A percentile compares a stretch with the other conserved stretches of the same genome.
Conservation (phyloP, 2,113 vertebrate species). For the Lagopus leucura region DNA sequence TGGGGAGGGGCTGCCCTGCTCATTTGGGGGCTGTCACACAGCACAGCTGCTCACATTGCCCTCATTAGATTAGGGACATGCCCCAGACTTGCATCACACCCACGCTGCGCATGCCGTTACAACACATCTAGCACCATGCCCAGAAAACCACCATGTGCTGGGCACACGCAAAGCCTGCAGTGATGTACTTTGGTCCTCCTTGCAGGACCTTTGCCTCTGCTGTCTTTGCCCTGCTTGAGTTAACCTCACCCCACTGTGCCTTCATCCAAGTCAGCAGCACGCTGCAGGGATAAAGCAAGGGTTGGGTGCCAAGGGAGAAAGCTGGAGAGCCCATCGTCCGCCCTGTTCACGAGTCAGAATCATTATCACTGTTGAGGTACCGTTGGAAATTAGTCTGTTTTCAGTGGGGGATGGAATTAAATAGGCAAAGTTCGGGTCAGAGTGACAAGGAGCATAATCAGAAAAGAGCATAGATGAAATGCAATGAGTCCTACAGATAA, state of each 20-base stretch:
- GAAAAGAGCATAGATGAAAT: slow-evolving; percentile 53
- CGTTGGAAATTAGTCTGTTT: background rate
- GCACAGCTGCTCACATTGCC: background rate
- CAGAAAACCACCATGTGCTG: fast-evolving
- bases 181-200: background rate
- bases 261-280: background rate
- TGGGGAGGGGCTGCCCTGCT: background rate
- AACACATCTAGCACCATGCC: fast-evolving
- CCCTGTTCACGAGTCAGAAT: background rate
- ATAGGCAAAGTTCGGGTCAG: slow-evolving; percentile 36
- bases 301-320: background rate
- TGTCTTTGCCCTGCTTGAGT: fast-evolving
- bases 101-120: fast-evolving
- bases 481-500: slow-evolving; percentile 66
- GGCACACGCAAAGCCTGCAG: background rate
- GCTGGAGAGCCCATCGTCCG: background rate
- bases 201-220: background rate
- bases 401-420: slow-evolving; percentile 27
- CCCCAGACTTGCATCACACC: background rate
- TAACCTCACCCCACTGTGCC: fast-evolving
- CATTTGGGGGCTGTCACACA: background rate
- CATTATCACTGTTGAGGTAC: background rate
- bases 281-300: background rate
- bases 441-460: slow-evolving; percentile 42
- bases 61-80: background rate